These are phyloP conservation scores for Eulemur macaco DNA, from an alignment of 2,113 vertebrate genomes.

Conservation along the genomic window DNA sequence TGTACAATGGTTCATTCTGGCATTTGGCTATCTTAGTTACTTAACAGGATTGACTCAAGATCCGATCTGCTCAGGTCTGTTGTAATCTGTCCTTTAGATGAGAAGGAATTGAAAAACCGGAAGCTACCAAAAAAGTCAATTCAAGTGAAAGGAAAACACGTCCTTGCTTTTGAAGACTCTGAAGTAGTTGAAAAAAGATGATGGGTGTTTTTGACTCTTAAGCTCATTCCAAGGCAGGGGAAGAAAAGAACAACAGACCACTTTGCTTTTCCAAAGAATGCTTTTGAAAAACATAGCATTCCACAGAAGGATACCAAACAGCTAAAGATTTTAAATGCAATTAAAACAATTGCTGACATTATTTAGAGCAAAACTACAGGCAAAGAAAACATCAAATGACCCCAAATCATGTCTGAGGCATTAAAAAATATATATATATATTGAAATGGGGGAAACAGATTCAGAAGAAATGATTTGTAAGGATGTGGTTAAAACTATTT, in stretches of 20 bases:
- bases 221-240: not conserved
- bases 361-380: constrained; percentile 78
- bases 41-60: not conserved
- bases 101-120: not conserved
- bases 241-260: not conserved
- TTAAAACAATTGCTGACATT: constrained; percentile 81
- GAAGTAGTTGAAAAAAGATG: constrained; percentile 55
- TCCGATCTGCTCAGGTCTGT: not conserved
- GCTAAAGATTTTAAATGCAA: constrained; percentile 72
- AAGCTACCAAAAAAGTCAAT: not conserved
- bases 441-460: constrained; percentile 70
- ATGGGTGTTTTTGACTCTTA: not conserved
- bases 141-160: not conserved
- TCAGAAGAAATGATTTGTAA: constrained; percentile 85
- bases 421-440: constrained; percentile 43
- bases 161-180: not conserved
- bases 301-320: constrained; percentile 68
- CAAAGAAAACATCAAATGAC: constrained; percentile 77
- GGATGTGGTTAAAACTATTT: constrained; percentile 88
- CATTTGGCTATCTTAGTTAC: not conserved
- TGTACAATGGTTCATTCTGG: not conserved
- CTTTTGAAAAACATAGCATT: constrained; percentile 48
- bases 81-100: not conserved
- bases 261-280: constrained; percentile 25
- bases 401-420: constrained; percentile 51